phyloP scores from a whole-genome alignment of 2,113 vertebrate genomes.

The Haplotaxodon microlepis region DNA sequence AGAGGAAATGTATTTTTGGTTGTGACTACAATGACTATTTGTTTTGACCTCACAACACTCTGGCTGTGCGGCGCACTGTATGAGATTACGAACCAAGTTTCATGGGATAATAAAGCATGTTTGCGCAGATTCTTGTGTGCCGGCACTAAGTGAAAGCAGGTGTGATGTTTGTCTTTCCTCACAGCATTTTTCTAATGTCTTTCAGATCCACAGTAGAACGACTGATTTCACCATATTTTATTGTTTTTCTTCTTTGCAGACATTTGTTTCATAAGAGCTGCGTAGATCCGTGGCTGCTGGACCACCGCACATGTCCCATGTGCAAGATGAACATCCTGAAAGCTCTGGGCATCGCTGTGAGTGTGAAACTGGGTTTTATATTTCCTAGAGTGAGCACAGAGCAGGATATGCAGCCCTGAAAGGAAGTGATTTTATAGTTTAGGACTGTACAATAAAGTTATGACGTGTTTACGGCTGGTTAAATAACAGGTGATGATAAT shows the following conservation, averaged over 20 bases:
- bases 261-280: constrained; percentile 98
- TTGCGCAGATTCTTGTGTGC: not conserved
- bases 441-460: not conserved
- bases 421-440: not conserved
- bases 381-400: not conserved
- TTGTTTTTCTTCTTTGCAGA: not conserved
- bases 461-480: not conserved
- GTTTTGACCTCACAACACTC: fast-evolving
- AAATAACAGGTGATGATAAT: not conserved
- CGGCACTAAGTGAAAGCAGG: not conserved
- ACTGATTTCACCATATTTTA: not conserved
- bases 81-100: not conserved
- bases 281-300: constrained; percentile 96
- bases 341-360: constrained; percentile 95
- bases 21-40: not conserved
- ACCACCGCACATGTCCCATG: constrained; percentile 98
- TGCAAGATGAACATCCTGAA: constrained; percentile 99
- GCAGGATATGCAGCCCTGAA: not conserved
- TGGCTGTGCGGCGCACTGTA: not conserved
- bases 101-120: not conserved
- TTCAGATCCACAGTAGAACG: not conserved
- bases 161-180: not conserved
- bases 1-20: not conserved
- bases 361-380: constrained; percentile 30
- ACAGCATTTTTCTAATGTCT: not conserved